These are phyloP conservation scores for Helleia helle DNA, from an alignment of 2,888 invertebrate species.

Conservation along the genomic window DNA sequence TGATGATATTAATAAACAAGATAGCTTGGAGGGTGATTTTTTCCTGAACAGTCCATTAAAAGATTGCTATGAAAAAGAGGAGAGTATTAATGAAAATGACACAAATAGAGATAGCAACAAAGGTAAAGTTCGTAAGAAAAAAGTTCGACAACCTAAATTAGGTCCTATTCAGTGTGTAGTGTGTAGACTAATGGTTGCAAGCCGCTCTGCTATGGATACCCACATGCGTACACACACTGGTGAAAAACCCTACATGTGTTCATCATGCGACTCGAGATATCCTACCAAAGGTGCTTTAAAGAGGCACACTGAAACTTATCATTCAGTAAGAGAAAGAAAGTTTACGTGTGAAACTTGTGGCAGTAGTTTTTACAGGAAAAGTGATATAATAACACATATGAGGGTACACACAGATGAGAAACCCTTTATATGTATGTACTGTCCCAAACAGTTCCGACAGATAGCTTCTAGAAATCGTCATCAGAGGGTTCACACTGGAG, in stretches of 20 bases:
- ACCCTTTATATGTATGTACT: slow-evolving; percentile 50
- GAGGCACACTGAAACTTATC: slow-evolving; percentile 43
- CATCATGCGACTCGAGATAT: slow-evolving; percentile 38
- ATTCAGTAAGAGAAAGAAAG: slow-evolving; percentile 41
- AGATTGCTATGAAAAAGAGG: slow-evolving; percentile 10
- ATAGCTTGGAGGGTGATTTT: slow-evolving; percentile 17
- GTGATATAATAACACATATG: slow-evolving; percentile 52
- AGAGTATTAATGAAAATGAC: slow-evolving; percentile 12
- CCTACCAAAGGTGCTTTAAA: slow-evolving; percentile 46
- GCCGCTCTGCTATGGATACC: slow-evolving; percentile 46
- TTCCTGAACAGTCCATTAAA: slow-evolving; percentile 17
- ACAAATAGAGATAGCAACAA: slow-evolving; percentile 12
- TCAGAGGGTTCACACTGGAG: slow-evolving; percentile 55
- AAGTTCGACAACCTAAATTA: slow-evolving; percentile 28
- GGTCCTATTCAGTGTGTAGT: slow-evolving; percentile 44
- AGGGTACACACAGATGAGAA: slow-evolving; percentile 54
- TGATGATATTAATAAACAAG: slow-evolving; percentile 18
- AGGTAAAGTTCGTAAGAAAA: slow-evolving; percentile 24
- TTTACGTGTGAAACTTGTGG: slow-evolving; percentile 62
- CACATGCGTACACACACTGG: slow-evolving; percentile 60
- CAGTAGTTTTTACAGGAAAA: slow-evolving; percentile 50
- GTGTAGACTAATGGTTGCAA: slow-evolving; percentile 41
- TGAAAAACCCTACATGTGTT: slow-evolving; percentile 51
- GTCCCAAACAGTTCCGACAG: slow-evolving; percentile 47
- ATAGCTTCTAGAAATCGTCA: slow-evolving; percentile 55